Percentiles rank a stretch among this genome's conserved stretches.
phyloP scores from a whole-genome alignment of 2,113 vertebrate genomes.

The Notiomystis cincta region DNA sequence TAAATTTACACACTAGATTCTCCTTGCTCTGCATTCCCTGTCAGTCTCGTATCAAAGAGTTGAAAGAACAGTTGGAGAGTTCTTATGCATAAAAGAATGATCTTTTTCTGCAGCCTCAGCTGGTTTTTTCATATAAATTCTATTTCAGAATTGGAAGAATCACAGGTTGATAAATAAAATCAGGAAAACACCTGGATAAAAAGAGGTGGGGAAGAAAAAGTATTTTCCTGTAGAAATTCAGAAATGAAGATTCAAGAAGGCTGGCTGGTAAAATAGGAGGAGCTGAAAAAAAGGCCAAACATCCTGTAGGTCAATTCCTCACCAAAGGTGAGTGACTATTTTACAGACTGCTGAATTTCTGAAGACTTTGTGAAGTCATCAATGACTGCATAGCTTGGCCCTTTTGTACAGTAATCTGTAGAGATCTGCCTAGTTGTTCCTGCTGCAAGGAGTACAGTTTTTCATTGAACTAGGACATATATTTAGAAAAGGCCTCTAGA shows the following conservation, averaged over 20 bases:
- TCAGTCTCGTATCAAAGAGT: background rate
- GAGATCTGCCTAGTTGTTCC: background rate
- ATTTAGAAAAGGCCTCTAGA: background rate
- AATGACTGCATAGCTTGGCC: background rate
- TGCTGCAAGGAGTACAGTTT: background rate
- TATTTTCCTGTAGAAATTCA: background rate
- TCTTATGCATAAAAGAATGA: background rate
- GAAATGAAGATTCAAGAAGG: background rate
- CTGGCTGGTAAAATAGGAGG: background rate
- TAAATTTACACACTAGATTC: background rate
- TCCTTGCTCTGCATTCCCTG: background rate
- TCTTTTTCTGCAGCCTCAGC: background rate
- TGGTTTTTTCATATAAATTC: background rate
- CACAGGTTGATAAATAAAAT: background rate
- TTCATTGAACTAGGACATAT: background rate
- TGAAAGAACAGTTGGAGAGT: background rate
- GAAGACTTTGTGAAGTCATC: background rate
- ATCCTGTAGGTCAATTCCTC: background rate
- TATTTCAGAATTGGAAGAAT: background rate
- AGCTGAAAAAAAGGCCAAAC: background rate
- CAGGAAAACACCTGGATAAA: background rate
- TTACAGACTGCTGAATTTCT: background rate
- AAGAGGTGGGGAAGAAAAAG: background rate
- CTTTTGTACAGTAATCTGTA: background rate
- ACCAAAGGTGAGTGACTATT: background rate